Evolutionary conservation across 1,140 invertebrate genomes (phyloP), one percentile per base, ranked within the genome.

Genomic region (Vanessa tameamea): DNA sequence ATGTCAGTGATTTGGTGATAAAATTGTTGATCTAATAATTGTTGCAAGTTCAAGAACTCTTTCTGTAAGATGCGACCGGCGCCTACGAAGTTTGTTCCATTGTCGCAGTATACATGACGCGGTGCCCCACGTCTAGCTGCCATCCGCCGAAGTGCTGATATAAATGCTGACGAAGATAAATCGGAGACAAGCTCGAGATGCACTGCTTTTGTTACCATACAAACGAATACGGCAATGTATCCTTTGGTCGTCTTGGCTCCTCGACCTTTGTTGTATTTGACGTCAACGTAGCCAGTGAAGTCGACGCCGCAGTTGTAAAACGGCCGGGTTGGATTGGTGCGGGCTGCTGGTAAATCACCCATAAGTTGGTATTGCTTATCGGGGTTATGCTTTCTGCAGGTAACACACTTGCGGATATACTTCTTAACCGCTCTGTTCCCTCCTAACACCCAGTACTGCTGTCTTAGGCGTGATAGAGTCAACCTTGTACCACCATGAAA

Each of bases 201-300:
- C 15, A 78, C 50, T 1, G 69, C 64, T 65, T 72, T 72, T 12
- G 76, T 71, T 0, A n/a, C 76, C 69, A 91, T 87, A 76, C 91
- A 93, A 0, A 92, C 75, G 78, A 93, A 93, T 14, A 93, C 26
- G 43, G 82, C 80, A 7, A 92, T 65, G 66, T 93, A 93, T 8
- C 78, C 86, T 69, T 20, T 93, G 0, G 77, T 69, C 9, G 78
- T 78, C 64, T 73, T 79, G 11, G 81, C 79, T 3, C 81, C 82
- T 13, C 86, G 77, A 13, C 78, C 74, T 50, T 80, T 81, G 47
- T 72, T 79, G 4, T 82, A 69, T 66, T 82, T 87, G 0, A 90
- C 68, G n/a, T 64, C 16, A 31, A 92, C 81, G 11, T 86, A 85
- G 5, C 92, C 93, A 1, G 84, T 87, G 70, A 82, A 93, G 77